Evolutionary conservation across 2,888 invertebrate species (phyloP), one percentile per base, ranked within the genome.

Genomic region (Trichopoda pennipes): DNA sequence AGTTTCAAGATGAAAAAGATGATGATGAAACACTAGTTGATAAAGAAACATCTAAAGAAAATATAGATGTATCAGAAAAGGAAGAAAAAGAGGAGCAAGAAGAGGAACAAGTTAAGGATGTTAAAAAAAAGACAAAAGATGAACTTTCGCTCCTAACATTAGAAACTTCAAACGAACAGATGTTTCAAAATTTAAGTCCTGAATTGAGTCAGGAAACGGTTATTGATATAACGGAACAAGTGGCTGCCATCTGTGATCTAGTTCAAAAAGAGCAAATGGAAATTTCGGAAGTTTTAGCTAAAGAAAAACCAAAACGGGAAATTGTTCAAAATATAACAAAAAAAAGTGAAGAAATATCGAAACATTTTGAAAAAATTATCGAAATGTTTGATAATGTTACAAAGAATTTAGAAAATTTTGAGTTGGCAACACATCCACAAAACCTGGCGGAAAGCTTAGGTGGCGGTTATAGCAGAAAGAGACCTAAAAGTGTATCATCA

Each of bases 321-420:
- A n/a, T 38, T 8, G 9, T n/a, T 19, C 49, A 19, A n/a, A 51
- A 23, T 17, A 58, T 14, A 63, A 55, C n/a, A 14, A 28, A 0
- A 49, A 53, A 82, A 35, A 84, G 83, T 61, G n/a, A 58, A 9
- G 85, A 85, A n/a, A 81, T 85, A 3, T 83, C 84, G 2, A 75
- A 80, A 12, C 86, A 85, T 16, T 72, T 88, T 44, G 78, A 85
- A 16, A 84, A 86, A 53, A 87, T 88, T 16, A 80, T 88, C 44
- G 80, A 82, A 7, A 73, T 89, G 74, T 86, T 88, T 49, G 85
- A 87, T 64, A 80, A 78, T n/a, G 87, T 88, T 38, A 86, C 87
- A 0, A 84, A 84, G 32, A 87, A 87, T 61, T 61, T 89, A 56
- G 88, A 89, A 38, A 82, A 61, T 1, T 74, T 87, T 1, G 87